Conservation (phyloP, 1,140 invertebrate species). For the Matsumurasca onukii region DNA sequence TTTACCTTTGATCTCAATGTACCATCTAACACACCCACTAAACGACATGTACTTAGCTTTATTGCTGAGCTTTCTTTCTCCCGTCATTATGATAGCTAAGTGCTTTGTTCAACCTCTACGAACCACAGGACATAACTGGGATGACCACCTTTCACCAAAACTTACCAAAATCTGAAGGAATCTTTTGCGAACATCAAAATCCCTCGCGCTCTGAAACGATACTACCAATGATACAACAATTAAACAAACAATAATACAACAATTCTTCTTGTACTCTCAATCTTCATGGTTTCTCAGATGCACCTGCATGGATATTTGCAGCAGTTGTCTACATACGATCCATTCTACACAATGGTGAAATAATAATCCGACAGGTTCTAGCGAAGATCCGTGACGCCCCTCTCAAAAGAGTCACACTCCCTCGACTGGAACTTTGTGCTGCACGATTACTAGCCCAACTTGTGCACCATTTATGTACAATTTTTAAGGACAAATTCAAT, state of each 20-base stretch:
- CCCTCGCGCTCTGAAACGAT: neutral
- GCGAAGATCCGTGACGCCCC: neutral
- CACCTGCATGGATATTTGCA: neutral
- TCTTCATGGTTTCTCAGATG: neutral
- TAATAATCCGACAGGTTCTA: neutral
- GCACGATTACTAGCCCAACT: neutral
- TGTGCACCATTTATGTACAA: too few species aligned
- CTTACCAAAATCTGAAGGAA: neutral
- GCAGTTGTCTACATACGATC: neutral
- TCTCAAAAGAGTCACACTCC: neutral
- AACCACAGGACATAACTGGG: slow-evolving; percentile 28
- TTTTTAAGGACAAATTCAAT: too few species aligned
- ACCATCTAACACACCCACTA: neutral
- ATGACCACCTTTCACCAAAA: slow-evolving; percentile 19
- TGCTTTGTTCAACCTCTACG: slow-evolving; percentile 36
- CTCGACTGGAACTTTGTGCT: neutral
- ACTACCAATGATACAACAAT: too few species aligned
- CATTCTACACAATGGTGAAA: neutral
- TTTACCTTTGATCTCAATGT: too few species aligned
- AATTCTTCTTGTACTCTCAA: neutral
- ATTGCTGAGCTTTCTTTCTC: slow-evolving; percentile 32
- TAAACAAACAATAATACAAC: too few species aligned
- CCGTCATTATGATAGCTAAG: slow-evolving; percentile 29
- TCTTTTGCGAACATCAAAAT: neutral
- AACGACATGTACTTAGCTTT: slow-evolving; percentile 27